phyloP scores from a whole-genome alignment of 2,113 vertebrate genomes.

The Stigmatopora nigra region DNA sequence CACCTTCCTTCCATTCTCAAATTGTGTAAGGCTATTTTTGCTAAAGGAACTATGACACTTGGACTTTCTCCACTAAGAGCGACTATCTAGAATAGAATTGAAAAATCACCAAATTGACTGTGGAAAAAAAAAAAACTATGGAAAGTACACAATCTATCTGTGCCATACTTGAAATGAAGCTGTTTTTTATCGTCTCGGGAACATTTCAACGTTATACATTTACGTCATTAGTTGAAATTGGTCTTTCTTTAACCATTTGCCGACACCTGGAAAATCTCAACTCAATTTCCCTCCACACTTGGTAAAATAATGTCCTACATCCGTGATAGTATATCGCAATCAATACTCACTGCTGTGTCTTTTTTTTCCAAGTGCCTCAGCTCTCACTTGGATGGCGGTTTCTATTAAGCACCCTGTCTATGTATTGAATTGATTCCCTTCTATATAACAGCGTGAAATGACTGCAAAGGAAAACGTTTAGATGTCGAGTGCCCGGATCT shows the following conservation, averaged over 20 bases:
- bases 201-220: not conserved
- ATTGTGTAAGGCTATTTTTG: too few species aligned
- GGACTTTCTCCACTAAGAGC: too few species aligned
- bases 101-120: too few species aligned
- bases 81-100: too few species aligned
- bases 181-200: too few species aligned
- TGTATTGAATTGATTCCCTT: constrained; percentile 18
- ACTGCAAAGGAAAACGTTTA: constrained; percentile 9
- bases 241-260: not conserved
- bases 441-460: constrained; percentile 20
- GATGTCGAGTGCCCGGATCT: constrained; percentile 19
- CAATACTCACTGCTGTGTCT: constrained; percentile 9
- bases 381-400: not conserved
- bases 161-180: not conserved
- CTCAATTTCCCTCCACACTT: constrained; percentile 5
- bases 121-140: too few species aligned
- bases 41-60: too few species aligned
- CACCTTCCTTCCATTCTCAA: too few species aligned
- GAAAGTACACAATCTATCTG: too few species aligned
- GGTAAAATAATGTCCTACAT: constrained; percentile 2
- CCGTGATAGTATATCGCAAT: constrained; percentile 8
- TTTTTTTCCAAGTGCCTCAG: not conserved
- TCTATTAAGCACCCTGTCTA: constrained; percentile 27
- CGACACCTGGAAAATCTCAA: not conserved
- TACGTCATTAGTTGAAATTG: not conserved